phyloP scores from a whole-genome alignment of 1,140 invertebrate species.

The Musca domestica region DNA sequence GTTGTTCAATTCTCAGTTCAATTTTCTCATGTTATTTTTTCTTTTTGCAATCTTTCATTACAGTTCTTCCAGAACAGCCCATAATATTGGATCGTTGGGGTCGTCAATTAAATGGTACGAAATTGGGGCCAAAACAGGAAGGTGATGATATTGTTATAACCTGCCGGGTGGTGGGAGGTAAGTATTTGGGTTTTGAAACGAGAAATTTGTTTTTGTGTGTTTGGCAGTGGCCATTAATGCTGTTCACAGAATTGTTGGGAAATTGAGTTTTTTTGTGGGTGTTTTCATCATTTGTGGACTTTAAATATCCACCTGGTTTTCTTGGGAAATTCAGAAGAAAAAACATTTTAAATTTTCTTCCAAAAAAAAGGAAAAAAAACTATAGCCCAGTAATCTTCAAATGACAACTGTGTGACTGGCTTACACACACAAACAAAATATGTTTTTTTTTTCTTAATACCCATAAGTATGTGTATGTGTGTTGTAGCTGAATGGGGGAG shows the following conservation, averaged over 20 bases:
- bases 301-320: too few relatives aligned
- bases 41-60: slow-evolving; percentile 23
- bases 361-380: too few relatives aligned
- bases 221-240: too few relatives aligned
- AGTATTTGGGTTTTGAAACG: slow-evolving; percentile 30
- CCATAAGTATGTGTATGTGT: background rate
- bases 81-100: slow-evolving; percentile 78
- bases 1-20: background rate
- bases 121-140: slow-evolving; percentile 77
- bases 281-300: too few relatives aligned
- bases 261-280: too few relatives aligned
- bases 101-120: slow-evolving; percentile 66
- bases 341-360: too few relatives aligned
- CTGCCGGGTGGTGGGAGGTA: slow-evolving; percentile 62
- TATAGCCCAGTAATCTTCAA: too few relatives aligned
- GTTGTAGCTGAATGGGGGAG: background rate
- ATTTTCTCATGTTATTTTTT: background rate
- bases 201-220: background rate
- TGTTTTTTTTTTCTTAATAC: too few relatives aligned
- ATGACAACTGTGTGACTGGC: too few relatives aligned
- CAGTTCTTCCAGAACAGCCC: slow-evolving; percentile 83
- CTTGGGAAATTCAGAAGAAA: too few relatives aligned
- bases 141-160: slow-evolving; percentile 62
- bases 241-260: too few relatives aligned
- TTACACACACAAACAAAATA: too few relatives aligned